Evolutionary conservation across 2,113 vertebrate species (phyloP).

Genomic region (Tachysurus vachellii): DNA sequence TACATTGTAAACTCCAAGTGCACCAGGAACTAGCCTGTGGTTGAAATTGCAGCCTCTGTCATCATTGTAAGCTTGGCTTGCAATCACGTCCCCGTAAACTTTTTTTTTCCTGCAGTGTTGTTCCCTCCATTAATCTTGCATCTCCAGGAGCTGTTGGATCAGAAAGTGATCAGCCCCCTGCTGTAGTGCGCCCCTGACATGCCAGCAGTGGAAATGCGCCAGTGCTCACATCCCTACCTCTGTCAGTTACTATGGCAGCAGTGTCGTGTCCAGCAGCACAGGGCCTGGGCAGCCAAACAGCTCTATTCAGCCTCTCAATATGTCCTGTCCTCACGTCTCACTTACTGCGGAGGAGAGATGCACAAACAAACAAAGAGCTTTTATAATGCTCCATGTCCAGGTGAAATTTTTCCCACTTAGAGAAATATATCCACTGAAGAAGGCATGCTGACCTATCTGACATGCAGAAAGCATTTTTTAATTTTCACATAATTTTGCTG

Average conservation of each 20-base stretch:
- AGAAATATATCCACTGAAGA: neutral
- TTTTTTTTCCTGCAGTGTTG: conserved; percentile 5
- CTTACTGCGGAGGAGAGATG: neutral
- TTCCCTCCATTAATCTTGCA: conserved; percentile 62
- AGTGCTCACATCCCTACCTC: conserved; percentile 22
- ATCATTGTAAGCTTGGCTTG: neutral
- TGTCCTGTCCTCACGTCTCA: neutral
- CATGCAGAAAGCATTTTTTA: neutral
- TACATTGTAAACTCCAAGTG: neutral
- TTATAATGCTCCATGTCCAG: neutral
- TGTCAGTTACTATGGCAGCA: conserved; percentile 65
- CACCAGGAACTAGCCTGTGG: neutral
- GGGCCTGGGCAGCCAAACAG: conserved; percentile 16
- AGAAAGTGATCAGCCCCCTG: conserved; percentile 57
- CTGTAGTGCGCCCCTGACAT: conserved; percentile 53
- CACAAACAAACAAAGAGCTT: conserved; percentile 3
- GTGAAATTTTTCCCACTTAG: conserved; percentile 3
- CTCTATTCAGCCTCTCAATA: conserved; percentile 23
- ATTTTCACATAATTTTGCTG: neutral
- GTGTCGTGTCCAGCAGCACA: conserved; percentile 37
- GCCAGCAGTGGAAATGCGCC: conserved; percentile 30
- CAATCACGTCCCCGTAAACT: neutral
- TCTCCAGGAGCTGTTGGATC: conserved; percentile 62
- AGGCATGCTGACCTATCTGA: neutral
- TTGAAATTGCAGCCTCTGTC: neutral